Evolutionary conservation across 2,113 vertebrate species (phyloP), one percentile per base, ranked within the genome.

Genomic region (Motacilla tschutschensis): DNA sequence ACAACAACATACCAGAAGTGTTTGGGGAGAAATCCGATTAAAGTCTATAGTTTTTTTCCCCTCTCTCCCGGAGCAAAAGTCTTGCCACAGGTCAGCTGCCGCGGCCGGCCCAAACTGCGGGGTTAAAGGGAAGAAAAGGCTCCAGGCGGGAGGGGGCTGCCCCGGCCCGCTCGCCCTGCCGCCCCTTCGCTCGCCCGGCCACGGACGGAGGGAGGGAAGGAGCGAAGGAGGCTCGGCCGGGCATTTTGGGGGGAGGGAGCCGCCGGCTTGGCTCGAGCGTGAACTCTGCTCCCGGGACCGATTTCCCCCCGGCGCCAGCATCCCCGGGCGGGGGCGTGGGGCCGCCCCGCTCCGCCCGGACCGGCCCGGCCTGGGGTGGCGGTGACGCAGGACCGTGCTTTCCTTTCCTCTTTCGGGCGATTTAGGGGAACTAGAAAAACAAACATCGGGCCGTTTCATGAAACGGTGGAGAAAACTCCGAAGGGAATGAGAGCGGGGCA

Each of bases 381-480:
- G 7, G 93, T 98, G 98, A 98, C 97, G 97, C 98, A 94, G 84
- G 89, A 95, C 91, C 74, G 76, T 79, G 91, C 91, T 91, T 96
- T 73, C 83, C 93, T 96, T 97, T 98, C 98, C 97, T 97, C 96
- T 94, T 87, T 93, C 54, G 91, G 94, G 94, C 94, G 96, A 95
- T 97, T 97, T 97, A 95, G 97, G 97, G 96, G 96, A 97, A 94
- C 95, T 97, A 96, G 91, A 97, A 98, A 98, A 98, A 98, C 97
- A 98, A 98, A 98, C 98, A 98, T 43, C 78, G 88, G 72, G 29
- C 73, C 80, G 91, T 66, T 93, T 96, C 94, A 94, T 97, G 96
- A 94, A 93, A 86, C 85, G 87, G 71, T 72, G 85, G 78, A 69
- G 89, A 89, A 93, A 91, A 72, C 77, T 35, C 76, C 72, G 57